Conservation (phyloP, 2,113 vertebrate species). For the Alosa alosa region DNA sequence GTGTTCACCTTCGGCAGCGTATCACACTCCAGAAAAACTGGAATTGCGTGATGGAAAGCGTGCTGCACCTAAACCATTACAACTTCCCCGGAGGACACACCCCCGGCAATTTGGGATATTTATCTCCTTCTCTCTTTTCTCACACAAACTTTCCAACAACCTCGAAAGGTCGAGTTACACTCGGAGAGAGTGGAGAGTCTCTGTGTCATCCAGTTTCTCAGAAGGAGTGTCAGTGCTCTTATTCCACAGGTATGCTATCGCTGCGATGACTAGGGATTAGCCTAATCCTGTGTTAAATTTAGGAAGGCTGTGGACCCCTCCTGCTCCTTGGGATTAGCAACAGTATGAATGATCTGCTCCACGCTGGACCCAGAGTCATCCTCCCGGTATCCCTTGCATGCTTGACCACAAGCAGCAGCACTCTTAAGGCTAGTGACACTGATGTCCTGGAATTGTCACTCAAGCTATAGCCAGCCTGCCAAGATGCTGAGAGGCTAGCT, state of each 20-base stretch:
- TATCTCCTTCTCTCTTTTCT: background rate
- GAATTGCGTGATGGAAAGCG: background rate
- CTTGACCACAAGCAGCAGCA: background rate
- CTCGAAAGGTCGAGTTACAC: background rate
- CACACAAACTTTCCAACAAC: background rate
- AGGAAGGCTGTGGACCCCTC: constrained; percentile 47
- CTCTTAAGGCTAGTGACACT: background rate
- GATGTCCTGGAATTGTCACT: background rate
- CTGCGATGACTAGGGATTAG: constrained; percentile 54
- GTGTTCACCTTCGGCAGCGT: background rate
- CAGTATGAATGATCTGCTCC: constrained; percentile 42
- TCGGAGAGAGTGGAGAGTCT: background rate
- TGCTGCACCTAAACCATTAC: background rate
- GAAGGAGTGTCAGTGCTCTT: background rate
- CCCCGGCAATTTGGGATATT: background rate
- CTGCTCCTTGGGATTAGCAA: constrained; percentile 46
- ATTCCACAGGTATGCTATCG: background rate
- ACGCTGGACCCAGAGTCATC: background rate
- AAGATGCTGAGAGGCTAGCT: background rate
- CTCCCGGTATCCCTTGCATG: background rate
- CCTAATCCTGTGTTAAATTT: constrained; percentile 56
- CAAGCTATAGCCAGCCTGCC: background rate
- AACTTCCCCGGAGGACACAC: background rate
- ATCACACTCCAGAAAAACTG: constrained; percentile 4
- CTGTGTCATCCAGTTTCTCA: background rate